Base-by-base conservation (phyloP, 2,113 vertebrate genomes). In the Perognathus longimembris region DNA sequence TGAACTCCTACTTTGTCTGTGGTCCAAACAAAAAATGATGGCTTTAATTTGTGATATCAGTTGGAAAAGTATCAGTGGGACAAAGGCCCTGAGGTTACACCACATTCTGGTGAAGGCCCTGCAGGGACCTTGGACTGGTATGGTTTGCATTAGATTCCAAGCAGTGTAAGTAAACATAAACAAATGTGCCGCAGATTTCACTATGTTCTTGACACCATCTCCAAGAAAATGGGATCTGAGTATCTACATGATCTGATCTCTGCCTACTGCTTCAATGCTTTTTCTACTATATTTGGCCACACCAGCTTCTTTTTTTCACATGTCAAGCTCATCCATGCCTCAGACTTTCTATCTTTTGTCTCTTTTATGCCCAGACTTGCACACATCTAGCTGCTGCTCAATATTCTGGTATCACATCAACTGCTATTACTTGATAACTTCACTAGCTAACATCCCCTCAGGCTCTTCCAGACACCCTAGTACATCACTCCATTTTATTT, bases 321-420 rank as follows among this genome's bases (percentile, higher is more conserved):
- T 32, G 22, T 26, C 42, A 76, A 79, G 54, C 6, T 85, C 85
- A 38, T 57, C 93, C 17, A 42, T 91, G 82, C 66, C 63, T 91
- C 45, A 34, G 80, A 24, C 40, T 84, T 80, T 54, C 8, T 83
- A 42, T 17, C 32, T 86, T 59, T 61, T 90, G 64, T 76, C 26
- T 18, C 10, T n/a, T 75, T 32, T 36, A 57, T 20, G 32, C 15
- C 20, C 1, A 57, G 14, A 83, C 69, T 32, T 71, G 76, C 67
- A 74, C 1, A 28, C 5, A n/a, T n/a, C 26, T 54, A 59, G 64
- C 50, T 91, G 36, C 74, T 61, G 34, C 11, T 78, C 50, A 85
- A 38, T 79, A 63, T 50, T 94, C 88, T 79, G 20, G 30, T 95
- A 69, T 94, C 59, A 45, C 36, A 50, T 78, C 59, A 66, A 34